Evolutionary conservation across 2,888 invertebrate species (phyloP).

Genomic region (Ypsolopha sequella): DNA sequence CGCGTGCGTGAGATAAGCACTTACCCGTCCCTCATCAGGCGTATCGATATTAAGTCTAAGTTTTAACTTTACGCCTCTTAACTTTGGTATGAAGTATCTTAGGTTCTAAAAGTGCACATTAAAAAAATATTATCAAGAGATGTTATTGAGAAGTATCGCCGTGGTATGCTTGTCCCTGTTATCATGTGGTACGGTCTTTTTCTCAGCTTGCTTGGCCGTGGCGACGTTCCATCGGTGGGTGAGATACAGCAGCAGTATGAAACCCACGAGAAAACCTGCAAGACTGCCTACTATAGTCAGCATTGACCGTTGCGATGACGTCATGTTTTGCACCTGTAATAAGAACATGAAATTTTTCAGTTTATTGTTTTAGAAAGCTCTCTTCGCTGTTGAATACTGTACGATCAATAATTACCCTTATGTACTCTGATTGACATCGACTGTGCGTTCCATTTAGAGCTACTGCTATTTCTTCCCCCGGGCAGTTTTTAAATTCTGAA

Average conservation of each 20-base stretch:
- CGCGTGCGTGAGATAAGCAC: no score
- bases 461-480: conserved; percentile 21
- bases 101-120: no score
- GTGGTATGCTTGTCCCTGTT: conserved; percentile 36
- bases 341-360: not conserved
- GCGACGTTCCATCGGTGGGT: conserved; percentile 62
- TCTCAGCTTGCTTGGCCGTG: conserved; percentile 43
- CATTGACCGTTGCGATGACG: conserved; percentile 49
- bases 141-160: conserved; percentile 35
- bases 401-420: conserved; percentile 26
- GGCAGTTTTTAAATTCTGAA: conserved; percentile 52
- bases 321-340: conserved; percentile 36
- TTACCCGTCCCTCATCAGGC: no score
- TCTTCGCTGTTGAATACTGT: not conserved
- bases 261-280: conserved; percentile 54
- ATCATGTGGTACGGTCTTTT: conserved; percentile 26
- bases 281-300: conserved; percentile 54
- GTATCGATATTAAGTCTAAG: no score
- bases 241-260: conserved; percentile 54
- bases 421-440: conserved; percentile 37
- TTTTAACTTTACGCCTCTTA: no score
- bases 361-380: no score
- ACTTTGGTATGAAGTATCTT: no score
- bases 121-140: conserved; percentile 9
- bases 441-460: conserved; percentile 37